Base-by-base conservation (phyloP, 2,888 invertebrate genomes). In the Apomyelois bistriatella region DNA sequence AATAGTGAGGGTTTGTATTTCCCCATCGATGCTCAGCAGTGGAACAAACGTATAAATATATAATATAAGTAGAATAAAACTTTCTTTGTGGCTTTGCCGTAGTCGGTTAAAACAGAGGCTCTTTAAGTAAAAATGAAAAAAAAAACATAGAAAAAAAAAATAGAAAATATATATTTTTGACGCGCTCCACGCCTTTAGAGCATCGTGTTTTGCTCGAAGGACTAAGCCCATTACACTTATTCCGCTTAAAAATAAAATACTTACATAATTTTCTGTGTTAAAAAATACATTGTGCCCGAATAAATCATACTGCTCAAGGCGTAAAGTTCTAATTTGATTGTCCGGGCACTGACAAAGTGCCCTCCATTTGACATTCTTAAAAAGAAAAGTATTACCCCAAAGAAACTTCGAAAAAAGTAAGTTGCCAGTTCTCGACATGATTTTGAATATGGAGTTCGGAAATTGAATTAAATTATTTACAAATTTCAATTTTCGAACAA, bases 261-360 rank as follows among this genome's bases (percentile, higher is more conserved):
- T 5, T 22, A 32, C 16, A 40, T 40, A 40, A 22, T 49, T 49
- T 49, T 16, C 30, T 12, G 9, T 43, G 35, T 37, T 48, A 1
- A n/a, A 37, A 37, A 37, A 8, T 10, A 13, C 48, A n/a, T 6
- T 36, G 16, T 32, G 50, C 30, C 12, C 7, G 6, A 12, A 13
- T 43, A 42, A 52, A 43, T 52, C 43, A 36, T 32, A 35, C 15
- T 15, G 16, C 37, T 5, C 22, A 43, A 13, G 17, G 36, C 12
- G 43, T 43, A 52, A 52, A 52, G 53, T 53, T 35, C 42, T 52
- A 52, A 52, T 28, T 37, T 36, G 28, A 43, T 52, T 52, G 52
- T 52, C n/a, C 2, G 13, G 9, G 41, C 32, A 49, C 35, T 38
- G 52, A 55, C 30, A 48, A 42, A 51, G 51, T 36, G 10, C 37